phyloP scores from a whole-genome alignment of 2,888 invertebrate genomes.

The Quadroppia sp. region DNA sequence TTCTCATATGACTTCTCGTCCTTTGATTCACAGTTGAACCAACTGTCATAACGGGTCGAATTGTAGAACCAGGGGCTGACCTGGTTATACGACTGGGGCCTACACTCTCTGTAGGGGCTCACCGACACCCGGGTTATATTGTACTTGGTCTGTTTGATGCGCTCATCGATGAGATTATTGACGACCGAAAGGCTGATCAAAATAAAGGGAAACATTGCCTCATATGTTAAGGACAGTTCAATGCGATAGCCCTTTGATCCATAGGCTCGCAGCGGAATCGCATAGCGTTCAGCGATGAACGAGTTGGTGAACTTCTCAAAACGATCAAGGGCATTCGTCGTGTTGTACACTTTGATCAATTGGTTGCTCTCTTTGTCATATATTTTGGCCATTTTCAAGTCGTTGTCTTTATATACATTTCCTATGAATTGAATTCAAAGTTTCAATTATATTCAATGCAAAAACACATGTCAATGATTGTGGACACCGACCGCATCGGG shows the following conservation, averaged over 20 bases:
- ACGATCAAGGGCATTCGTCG: too few relatives aligned
- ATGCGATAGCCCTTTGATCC: slow-evolving; percentile 23
- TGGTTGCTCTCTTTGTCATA: background rate
- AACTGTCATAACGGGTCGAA: slow-evolving; percentile 35
- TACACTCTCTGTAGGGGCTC: slow-evolving; percentile 36
- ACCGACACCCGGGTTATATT: background rate
- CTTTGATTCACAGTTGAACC: slow-evolving; percentile 37
- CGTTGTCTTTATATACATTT: slow-evolving; percentile 28
- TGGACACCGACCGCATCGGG: too few relatives aligned
- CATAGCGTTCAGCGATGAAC: slow-evolving; percentile 38
- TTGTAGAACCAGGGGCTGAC: slow-evolving; percentile 36
- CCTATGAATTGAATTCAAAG: too few relatives aligned
- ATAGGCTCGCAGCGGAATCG: slow-evolving; percentile 12
- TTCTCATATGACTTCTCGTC: background rate
- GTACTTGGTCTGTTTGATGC: background rate
- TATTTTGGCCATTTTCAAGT: background rate
- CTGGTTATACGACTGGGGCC: background rate
- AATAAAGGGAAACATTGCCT: slow-evolving; percentile 29
- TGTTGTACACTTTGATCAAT: slow-evolving; percentile 18
- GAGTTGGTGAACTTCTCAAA: slow-evolving; percentile 39
- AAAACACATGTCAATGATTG: too few relatives aligned
- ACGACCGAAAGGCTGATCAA: slow-evolving; percentile 37
- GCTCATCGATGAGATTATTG: slow-evolving; percentile 13
- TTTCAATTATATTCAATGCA: too few relatives aligned
- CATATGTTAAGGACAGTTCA: background rate